A percentile compares a stretch with the other conserved stretches of the same genome.
Evolutionary conservation across 2,797 vertebrate species (phyloP).

Genomic region (Anguilla anguilla): DNA sequence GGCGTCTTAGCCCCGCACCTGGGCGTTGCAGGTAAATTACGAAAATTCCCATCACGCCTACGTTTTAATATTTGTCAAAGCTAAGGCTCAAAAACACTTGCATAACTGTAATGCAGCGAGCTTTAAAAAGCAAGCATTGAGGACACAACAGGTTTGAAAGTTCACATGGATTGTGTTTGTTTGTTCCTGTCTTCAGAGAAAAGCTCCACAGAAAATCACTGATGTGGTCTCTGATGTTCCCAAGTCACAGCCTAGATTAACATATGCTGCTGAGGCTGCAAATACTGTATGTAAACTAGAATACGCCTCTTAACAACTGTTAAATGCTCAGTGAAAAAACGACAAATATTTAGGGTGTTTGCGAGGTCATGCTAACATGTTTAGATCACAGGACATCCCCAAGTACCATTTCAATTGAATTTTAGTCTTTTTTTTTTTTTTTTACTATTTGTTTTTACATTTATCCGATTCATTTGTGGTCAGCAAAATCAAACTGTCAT

Average conservation of each 20-base stretch:
- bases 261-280: neutral
- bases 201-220: neutral
- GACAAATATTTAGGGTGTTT: no score
- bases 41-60: no score
- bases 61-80: neutral
- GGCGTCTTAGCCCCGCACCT: neutral
- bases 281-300: neutral
- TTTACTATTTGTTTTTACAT: neutral
- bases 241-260: neutral
- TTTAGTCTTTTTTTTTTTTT: neutral
- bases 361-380: no score
- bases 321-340: no score
- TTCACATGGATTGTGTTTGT: conserved; percentile 54
- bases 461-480: neutral
- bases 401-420: no score
- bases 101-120: neutral
- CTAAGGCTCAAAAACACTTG: neutral
- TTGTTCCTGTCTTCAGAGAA: conserved; percentile 48
- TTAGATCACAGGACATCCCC: no score
- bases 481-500: conserved; percentile 13
- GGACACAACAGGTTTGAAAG: neutral
- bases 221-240: neutral
- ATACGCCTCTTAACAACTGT: neutral
- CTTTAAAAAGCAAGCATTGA: neutral
- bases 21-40: neutral